Base-by-base conservation (phyloP, 2,888 invertebrate species). In the Epinotia nisella region DNA sequence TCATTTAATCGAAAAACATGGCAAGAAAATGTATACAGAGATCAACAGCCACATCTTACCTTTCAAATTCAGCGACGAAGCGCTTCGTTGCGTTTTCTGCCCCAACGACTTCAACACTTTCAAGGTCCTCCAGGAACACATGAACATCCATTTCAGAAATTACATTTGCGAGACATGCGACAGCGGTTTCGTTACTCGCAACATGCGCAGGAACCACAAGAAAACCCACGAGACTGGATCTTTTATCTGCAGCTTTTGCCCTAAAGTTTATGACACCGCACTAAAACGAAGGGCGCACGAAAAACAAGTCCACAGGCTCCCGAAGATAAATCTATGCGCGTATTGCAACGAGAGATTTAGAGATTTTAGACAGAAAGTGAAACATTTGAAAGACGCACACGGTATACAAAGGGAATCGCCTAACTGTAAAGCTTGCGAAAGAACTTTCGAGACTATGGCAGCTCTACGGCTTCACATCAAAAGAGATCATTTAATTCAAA, bases 261-360 rank as follows among this genome's bases (percentile, higher is more conserved):
- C 89, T 0, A 94, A 94, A 80, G 87, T 90, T 0, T 94, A 94
- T 69, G 89, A 91, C n/a, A 93, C 92, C 0, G 82, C 87, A 13
- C 83, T 89, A 35, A 92, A 93, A 74, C 85, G 90, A 74, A 88
- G 88, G 59, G 86, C 90, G 0, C 94, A 94, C 72, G 91, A 91
- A 67, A 89, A 88, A 51, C 86, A 87, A 1, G 90, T 93, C 0
- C 94, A 91, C 56, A 80, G 85, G 0, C 83, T 86, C 51, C 81
- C 77, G 1, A 82, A 82, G 13, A 74, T 79, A 74, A 85, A 85
- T 75, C 87, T 87, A 71, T 91, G 91, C 61, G 85, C 86, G 0
- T 87, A 87, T 29, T 91, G 91, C 69, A 81, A 81, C 3, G 82
- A 88, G 19, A 87, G 85, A 45, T 91, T 91, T 21, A 83, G 79